Conservation (phyloP, 2,888 invertebrate genomes). For the Barypeithes pellucidus region DNA sequence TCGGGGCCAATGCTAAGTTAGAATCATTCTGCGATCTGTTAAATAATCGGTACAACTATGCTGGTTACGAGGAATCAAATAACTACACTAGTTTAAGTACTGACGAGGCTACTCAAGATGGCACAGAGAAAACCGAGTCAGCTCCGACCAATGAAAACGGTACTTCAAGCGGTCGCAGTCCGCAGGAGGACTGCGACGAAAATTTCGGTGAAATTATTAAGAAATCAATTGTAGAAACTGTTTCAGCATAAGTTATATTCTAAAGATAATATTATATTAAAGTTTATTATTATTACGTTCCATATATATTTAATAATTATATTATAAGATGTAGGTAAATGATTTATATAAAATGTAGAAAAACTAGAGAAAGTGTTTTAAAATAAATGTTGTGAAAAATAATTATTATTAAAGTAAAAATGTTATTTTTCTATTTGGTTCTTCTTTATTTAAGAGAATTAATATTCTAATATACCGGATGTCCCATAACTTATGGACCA, state of each 20-base stretch:
- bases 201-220: constrained; percentile 95
- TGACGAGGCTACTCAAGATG: constrained; percentile 43
- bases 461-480: not conserved
- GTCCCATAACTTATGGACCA: no score
- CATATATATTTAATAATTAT: constrained; percentile 66
- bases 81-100: constrained; percentile 41
- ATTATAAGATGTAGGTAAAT: constrained; percentile 66
- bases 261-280: constrained; percentile 57
- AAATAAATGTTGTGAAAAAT: constrained; percentile 71
- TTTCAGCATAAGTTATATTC: constrained; percentile 50
- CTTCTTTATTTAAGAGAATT: constrained; percentile 29
- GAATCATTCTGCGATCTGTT: constrained; percentile 81
- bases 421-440: constrained; percentile 52
- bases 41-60: constrained; percentile 74
- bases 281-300: constrained; percentile 64
- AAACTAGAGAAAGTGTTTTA: constrained; percentile 69
- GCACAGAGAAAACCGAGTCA: constrained; percentile 40
- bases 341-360: constrained; percentile 70
- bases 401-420: constrained; percentile 58
- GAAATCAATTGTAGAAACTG: constrained; percentile 93
- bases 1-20: constrained; percentile 76
- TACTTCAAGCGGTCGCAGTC: constrained; percentile 58
- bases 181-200: constrained; percentile 75
- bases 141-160: constrained; percentile 64
- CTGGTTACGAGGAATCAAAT: constrained; percentile 70